A percentile compares a stretch with the other conserved stretches of the same genome.
phyloP scores from a whole-genome alignment of 2,797 vertebrate species.

The Kryptopterus vitreolus region DNA sequence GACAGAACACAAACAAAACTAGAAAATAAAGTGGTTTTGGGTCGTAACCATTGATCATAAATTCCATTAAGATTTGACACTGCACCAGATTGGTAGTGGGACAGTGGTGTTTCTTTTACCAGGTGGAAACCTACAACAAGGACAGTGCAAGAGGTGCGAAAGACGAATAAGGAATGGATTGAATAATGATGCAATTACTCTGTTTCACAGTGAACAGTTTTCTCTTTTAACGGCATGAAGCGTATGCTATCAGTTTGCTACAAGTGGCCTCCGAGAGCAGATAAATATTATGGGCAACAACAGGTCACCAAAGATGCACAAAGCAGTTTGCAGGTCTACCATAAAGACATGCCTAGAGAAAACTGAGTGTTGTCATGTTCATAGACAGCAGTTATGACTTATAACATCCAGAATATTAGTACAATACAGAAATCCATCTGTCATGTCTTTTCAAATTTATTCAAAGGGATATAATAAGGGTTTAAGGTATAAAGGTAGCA shows the following conservation, averaged over 20 bases:
- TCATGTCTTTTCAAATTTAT: constrained; percentile 69
- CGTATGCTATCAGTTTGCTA: constrained; percentile 39
- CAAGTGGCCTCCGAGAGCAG: constrained; percentile 51
- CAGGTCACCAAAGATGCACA: constrained; percentile 29
- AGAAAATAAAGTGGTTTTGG: constrained; percentile 57
- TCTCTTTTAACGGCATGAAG: constrained; percentile 63
- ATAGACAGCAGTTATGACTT: constrained; percentile 31
- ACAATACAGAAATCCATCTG: constrained; percentile 68
- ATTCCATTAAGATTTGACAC: constrained; percentile 59
- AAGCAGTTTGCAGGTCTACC: constrained; percentile 39
- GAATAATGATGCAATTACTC: constrained; percentile 49
- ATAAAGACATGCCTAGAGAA: constrained; percentile 32
- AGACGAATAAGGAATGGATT: constrained; percentile 34
- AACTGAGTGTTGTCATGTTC: constrained; percentile 1
- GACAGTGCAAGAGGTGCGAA: neutral
- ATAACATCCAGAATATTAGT: constrained; percentile 68
- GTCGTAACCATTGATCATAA: constrained; percentile 58
- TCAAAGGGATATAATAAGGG: constrained; percentile 12
- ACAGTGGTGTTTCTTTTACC: constrained; percentile 46
- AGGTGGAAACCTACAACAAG: constrained; percentile 31
- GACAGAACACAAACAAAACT: constrained; percentile 59
- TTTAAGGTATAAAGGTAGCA: too few species aligned
- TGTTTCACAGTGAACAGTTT: constrained; percentile 61
- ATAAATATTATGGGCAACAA: constrained; percentile 54
- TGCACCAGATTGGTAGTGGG: constrained; percentile 50